Percentiles rank a stretch among this genome's conserved stretches.
phyloP scores from a whole-genome alignment of 2,113 vertebrate species.

The Chaetura pelagica region DNA sequence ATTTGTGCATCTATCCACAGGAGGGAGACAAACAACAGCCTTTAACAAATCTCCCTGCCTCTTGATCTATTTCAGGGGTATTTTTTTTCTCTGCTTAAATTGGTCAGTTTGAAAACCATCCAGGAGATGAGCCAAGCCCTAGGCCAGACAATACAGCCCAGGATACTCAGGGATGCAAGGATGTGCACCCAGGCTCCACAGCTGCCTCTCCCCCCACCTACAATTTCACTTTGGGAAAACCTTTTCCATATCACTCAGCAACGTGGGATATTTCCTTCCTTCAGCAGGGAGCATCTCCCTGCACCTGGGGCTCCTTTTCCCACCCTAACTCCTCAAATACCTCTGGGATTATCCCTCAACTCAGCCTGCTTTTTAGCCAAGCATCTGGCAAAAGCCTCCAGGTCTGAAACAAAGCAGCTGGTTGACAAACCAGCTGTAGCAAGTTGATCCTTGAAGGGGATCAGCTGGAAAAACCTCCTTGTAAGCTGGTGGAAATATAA shows the following conservation, averaged over 20 bases:
- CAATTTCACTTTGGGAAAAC: neutral
- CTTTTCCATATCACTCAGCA: neutral
- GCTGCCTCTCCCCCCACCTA: neutral
- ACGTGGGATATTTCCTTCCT: neutral
- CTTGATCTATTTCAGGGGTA: neutral
- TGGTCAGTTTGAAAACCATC: neutral
- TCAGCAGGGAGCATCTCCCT: neutral
- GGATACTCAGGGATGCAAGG: neutral
- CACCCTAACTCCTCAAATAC: conserved; percentile 34
- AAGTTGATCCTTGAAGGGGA: neutral
- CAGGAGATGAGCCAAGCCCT: no score
- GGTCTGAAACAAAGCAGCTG: conserved; percentile 71
- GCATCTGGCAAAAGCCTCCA: neutral
- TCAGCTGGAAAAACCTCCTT: conserved; percentile 44
- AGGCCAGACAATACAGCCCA: fast-evolving
- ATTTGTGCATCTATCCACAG: conserved; percentile 41
- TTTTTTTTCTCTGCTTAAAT: neutral
- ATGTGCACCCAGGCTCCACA: no score
- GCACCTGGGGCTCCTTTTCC: conserved; percentile 57
- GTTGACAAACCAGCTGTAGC: conserved; percentile 28
- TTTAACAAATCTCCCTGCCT: neutral
- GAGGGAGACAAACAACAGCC: conserved; percentile 66
- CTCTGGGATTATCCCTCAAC: conserved; percentile 44
- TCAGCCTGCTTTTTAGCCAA: conserved; percentile 13
- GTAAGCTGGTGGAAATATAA: conserved; percentile 40